Evolutionary conservation across 1,140 invertebrate genomes (phyloP), one percentile per base, ranked within the genome.

Genomic region (Piezodorus guildinii): DNA sequence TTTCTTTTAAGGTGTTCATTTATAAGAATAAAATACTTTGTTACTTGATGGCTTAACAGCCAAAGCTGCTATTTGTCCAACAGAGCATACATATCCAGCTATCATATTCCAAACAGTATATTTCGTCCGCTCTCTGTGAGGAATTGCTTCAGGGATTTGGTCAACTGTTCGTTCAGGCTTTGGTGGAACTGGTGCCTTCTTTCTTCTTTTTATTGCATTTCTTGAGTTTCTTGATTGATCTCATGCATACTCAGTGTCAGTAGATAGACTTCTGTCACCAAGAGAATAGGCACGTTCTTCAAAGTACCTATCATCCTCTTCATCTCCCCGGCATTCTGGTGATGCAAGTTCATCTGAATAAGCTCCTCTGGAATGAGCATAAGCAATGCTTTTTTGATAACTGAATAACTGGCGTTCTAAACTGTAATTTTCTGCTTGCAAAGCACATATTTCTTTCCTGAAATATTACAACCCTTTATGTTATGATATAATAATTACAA

Each of bases 391-490:
- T 73, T 89, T 87, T 73, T 92, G 90, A 72, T 91, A 92, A 72
- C 86, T 89, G 77, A 92, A 88, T 44, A 93, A 74, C 74, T 94
- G 88, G 65, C 89, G 79, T 74, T 94, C 90, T 65, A 94, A 76
- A 39, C 83, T 85, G 73, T 90, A 89, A 72, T 94, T 92, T 74
- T 94, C 90, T 8, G 87, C 83, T 72, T 92, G 89, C 9, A 93
- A 77, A 2, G 85, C 85, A 60, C 81, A 78, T 64, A 94, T 90
- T 74, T 94, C 90, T 34, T 87, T 81, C 72, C 87, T 90, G 77
- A 30, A 73, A 73, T 45, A 16, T 25, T 39, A 39, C 34, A 39
- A 39, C n/a, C n/a, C n/a, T n/a, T n/a, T n/a, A n/a, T n/a, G n/a
- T n/a, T n/a, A n/a, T n/a, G n/a, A n/a, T n/a, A n/a, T n/a, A n/a